Conservation (phyloP, 2,113 vertebrate species). For the Oophaga pumilio region DNA sequence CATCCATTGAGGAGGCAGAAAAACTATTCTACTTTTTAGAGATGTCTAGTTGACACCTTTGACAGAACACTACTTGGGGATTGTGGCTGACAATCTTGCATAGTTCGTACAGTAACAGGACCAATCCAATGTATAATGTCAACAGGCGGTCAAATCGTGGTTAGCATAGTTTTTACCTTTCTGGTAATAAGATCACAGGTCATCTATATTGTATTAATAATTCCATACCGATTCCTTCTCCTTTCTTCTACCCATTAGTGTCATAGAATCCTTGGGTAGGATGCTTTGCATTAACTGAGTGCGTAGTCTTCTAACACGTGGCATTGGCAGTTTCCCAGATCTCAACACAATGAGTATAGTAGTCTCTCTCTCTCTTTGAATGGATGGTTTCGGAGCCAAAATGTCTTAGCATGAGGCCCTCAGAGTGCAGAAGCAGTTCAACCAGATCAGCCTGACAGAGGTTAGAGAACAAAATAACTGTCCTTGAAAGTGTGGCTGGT, state of each 20-base stretch:
- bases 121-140: neutral
- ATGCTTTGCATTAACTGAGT: slow-evolving; percentile 8
- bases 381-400: slow-evolving; percentile 43
- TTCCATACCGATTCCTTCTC: neutral
- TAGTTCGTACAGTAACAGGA: neutral
- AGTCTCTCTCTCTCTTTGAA: slow-evolving; percentile 29
- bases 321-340: slow-evolving; percentile 51
- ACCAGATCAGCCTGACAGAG: slow-evolving; percentile 40
- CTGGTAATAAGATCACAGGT: no score
- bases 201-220: neutral
- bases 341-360: slow-evolving; percentile 40
- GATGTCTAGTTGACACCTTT: neutral
- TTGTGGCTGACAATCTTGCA: neutral
- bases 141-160: neutral
- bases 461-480: slow-evolving; percentile 36
- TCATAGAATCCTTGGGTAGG: neutral
- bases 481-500: slow-evolving; percentile 50
- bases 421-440: slow-evolving; percentile 36
- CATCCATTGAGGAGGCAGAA: neutral
- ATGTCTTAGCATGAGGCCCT: slow-evolving; percentile 47
- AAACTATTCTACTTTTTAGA: neutral
- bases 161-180: neutral
- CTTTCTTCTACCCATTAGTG: neutral
- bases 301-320: slow-evolving; percentile 35
- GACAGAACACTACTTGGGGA: no score